A percentile compares a stretch with the other conserved stretches of the same genome.
Evolutionary conservation across 2,797 vertebrate species (phyloP).

Genomic region (Xerus rutilus): DNA sequence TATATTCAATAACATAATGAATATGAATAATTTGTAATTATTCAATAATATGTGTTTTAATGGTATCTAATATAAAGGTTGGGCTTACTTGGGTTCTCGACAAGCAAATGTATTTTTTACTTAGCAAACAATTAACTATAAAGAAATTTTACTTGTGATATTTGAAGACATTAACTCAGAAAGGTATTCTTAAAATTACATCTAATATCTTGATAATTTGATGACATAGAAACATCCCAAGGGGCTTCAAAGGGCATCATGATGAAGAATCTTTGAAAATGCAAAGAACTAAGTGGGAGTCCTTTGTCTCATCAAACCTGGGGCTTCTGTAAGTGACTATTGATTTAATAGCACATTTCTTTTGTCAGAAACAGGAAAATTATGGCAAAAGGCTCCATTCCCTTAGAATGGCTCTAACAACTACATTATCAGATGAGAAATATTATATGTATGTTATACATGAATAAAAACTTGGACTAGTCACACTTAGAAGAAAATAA

Average conservation of each 20-base stretch:
- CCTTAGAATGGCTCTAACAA: background rate
- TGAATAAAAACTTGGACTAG: background rate
- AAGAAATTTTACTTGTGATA: background rate
- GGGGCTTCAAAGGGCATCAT: background rate
- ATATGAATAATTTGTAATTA: background rate
- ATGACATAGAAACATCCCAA: background rate
- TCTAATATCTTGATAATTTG: background rate
- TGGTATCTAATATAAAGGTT: background rate
- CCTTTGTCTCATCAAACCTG: background rate
- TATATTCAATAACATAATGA: background rate
- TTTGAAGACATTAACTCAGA: background rate
- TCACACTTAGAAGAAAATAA: background rate
- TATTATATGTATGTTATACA: background rate
- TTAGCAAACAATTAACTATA: background rate
- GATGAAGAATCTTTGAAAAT: background rate
- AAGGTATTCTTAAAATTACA: background rate
- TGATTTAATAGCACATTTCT: background rate
- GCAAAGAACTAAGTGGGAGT: background rate
- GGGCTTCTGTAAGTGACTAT: background rate
- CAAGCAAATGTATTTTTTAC: constrained; percentile 2
- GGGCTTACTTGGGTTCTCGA: background rate
- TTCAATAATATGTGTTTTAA: background rate
- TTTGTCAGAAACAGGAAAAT: constrained; percentile 5
- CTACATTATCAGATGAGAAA: background rate
- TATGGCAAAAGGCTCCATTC: background rate